These are phyloP conservation scores for Virgularia gustaviana DNA, from an alignment of 92 coral and sea anemone species.

Conservation along the genomic window DNA sequence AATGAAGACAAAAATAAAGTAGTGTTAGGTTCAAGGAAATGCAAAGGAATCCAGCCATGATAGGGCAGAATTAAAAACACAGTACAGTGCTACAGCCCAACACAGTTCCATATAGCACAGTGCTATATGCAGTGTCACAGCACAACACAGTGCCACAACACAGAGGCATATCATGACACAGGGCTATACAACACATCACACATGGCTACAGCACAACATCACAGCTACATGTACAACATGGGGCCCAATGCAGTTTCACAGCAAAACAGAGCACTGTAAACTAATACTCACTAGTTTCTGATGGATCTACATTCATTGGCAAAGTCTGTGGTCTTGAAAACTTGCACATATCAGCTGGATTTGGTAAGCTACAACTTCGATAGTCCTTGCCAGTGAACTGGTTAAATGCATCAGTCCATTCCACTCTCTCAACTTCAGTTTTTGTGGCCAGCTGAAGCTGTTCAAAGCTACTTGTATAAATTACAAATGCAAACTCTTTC, in stretches of 20 bases:
- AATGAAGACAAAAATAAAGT: neutral
- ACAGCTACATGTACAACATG: neutral
- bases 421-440: neutral
- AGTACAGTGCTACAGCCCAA: no score
- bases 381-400: neutral
- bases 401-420: conserved; percentile 22
- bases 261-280: no score
- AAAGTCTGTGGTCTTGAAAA: neutral
- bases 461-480: neutral
- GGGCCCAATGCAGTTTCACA: neutral
- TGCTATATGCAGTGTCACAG: neutral
- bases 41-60: no score
- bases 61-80: no score
- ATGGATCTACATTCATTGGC: no score
- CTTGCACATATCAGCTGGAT: no score
- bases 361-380: neutral
- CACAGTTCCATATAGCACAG: no score
- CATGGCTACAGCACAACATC: no score
- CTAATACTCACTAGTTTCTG: no score
- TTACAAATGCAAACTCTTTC: conserved; percentile 9
- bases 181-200: no score
- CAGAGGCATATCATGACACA: neutral
- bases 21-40: no score
- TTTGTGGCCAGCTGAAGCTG: conserved; percentile 29
- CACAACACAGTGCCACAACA: neutral